Base-by-base conservation (phyloP, 64 coral and sea anemone genomes). In the Pocillopora damicornis region DNA sequence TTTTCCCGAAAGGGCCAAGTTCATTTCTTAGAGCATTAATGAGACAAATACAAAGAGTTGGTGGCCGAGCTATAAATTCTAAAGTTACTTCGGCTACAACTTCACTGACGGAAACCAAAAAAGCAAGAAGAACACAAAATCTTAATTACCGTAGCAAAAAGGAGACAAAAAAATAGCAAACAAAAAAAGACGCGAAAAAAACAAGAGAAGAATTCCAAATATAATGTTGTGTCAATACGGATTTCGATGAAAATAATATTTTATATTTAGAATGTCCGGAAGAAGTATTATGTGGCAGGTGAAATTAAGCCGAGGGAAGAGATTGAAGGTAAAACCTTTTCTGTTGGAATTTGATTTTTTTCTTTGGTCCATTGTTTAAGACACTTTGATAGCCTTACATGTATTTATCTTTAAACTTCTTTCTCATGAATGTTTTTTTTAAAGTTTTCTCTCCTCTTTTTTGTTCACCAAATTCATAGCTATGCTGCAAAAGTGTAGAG, bases 241-340 rank as follows among this genome's bases (percentile, higher is more conserved):
- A 17, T n/a, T 23, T 71, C 67, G 22, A 11, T 11, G 25, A 71
- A 20, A 2, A 30, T 25, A 23, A 71, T 11, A 25, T 25, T 63
- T 85, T 73, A 1, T 16, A 56, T 85, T 57, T 18, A 85, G 81
- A 85, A 85, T 85, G 37, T 67, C 20, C 81, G 81, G 15, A 85
- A 85, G 81, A 85, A 85, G 51, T 85, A 85, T 73, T 85, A 30
- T 66, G 15, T 85, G 23, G 20, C 81, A 23, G 81, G 81, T 56
- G 81, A 85, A 73, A 25, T 85, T 12, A 85, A 85, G 38, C 69
- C 64, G 36, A 68, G 37, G 30, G 38, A 72, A 36, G 81, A 85
- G 45, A n/a, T 85, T 13, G 81, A 57, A 85, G 81, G 81, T 85
- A 85, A 51, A 51, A 2, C 42, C 3, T 51, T 51, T 51, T 51